Percentiles rank a stretch among this genome's conserved stretches.
phyloP scores from a whole-genome alignment of 2,888 invertebrate genomes.

The Cactoblastis cactorum region DNA sequence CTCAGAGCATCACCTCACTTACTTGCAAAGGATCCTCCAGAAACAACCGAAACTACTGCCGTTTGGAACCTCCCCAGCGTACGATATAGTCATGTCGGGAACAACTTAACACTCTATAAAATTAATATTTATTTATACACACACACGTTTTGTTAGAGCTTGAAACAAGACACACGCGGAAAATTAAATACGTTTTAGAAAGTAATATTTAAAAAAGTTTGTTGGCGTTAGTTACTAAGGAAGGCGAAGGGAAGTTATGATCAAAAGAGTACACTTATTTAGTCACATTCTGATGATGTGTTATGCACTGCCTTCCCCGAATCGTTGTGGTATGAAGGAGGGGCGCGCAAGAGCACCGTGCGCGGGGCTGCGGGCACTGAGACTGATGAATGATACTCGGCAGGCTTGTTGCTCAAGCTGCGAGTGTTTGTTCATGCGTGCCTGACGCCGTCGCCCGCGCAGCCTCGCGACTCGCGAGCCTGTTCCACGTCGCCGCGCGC shows the following conservation, averaged over 20 bases:
- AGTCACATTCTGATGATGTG: constrained; percentile 73
- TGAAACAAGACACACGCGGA: constrained; percentile 69
- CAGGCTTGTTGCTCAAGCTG: constrained; percentile 46
- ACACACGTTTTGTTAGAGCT: constrained; percentile 70
- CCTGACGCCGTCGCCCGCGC: constrained; percentile 28
- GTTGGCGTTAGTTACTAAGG: constrained; percentile 50
- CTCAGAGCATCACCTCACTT: constrained; percentile 57
- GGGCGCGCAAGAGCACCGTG: constrained; percentile 52
- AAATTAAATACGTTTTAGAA: constrained; percentile 76
- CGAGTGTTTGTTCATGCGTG: constrained; percentile 46
- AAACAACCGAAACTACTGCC: constrained; percentile 96
- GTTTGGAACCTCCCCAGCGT: constrained; percentile 94
- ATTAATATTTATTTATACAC: constrained; percentile 72
- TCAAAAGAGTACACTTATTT: constrained; percentile 54
- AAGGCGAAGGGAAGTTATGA: constrained; percentile 61
- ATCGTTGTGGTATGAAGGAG: constrained; percentile 44
- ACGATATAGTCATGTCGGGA: constrained; percentile 90
- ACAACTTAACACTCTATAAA: constrained; percentile 54
- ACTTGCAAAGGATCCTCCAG: constrained; percentile 94
- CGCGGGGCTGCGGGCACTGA: constrained; percentile 51
- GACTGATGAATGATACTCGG: constrained; percentile 49
- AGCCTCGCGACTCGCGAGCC: constrained; percentile 27
- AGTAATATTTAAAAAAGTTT: constrained; percentile 64
- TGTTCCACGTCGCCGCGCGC: constrained; percentile 16
- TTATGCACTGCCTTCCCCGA: constrained; percentile 57